These are phyloP conservation scores for Lophius piscatorius DNA, from an alignment of 2,113 vertebrate species.

Conservation along the genomic window DNA sequence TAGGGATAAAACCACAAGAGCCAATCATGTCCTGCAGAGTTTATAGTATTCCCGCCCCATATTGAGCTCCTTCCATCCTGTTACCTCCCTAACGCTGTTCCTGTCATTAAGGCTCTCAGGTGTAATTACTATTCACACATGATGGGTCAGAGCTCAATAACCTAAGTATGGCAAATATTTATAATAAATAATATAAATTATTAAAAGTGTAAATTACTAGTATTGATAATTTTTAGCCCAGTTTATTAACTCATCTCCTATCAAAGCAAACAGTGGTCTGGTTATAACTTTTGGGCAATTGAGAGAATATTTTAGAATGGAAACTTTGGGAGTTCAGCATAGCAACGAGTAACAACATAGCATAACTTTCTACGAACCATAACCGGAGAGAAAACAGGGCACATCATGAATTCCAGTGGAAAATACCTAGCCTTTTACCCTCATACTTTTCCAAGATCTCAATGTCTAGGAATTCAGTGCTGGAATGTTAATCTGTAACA, in stretches of 20 bases:
- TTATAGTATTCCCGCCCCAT: constrained; percentile 20
- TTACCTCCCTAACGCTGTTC: constrained; percentile 47
- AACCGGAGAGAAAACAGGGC: constrained; percentile 9
- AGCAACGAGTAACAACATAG: constrained; percentile 60
- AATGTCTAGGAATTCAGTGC: constrained; percentile 42
- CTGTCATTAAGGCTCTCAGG: neutral
- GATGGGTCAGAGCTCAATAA: too few species aligned
- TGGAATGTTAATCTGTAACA: constrained; percentile 51
- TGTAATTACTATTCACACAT: neutral
- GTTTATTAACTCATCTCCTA: neutral
- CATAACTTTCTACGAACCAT: constrained; percentile 52
- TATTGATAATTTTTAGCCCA: neutral
- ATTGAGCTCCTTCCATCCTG: constrained; percentile 17
- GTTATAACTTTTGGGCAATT: constrained; percentile 11
- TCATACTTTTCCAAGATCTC: constrained; percentile 34
- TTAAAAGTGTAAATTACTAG: neutral
- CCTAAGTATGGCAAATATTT: neutral
- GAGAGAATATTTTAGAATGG: constrained; percentile 17
- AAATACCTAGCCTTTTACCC: constrained; percentile 27
- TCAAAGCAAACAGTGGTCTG: neutral
- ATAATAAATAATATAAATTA: neutral
- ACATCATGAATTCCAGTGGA: constrained; percentile 21
- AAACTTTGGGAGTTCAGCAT: constrained; percentile 58
- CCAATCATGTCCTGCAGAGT: constrained; percentile 50
- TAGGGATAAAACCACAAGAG: constrained; percentile 2